Evolutionary conservation across 2,113 vertebrate species (phyloP), one percentile per base, ranked within the genome.

Genomic region (Romanogobio albipinnatus): DNA sequence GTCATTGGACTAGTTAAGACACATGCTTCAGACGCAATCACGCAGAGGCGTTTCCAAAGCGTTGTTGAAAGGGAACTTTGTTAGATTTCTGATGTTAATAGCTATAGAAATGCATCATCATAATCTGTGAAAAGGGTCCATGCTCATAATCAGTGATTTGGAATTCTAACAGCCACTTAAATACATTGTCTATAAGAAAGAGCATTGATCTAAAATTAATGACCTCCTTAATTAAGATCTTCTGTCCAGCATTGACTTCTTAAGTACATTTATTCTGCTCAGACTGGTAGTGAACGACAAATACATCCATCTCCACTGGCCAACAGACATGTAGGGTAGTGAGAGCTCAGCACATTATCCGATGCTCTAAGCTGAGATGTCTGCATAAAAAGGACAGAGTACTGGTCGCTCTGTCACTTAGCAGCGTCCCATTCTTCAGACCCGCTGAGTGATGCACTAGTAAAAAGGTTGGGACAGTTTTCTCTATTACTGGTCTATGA

Each of bases 401-500:
- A 82, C 36, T 49, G 75, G 64, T 47, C 29, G 88, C 87, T 90
- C 76, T 86, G 89, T 88, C 90, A 88, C 47, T 80, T 80, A 64
- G 13, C n/a, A 4, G 39, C 2, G 8, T 86, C 84, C 76, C 47
- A 84, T 91, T 80, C 58, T 51, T 62, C 71, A 74, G 36, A 92
- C 89, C 86, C 76, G 56, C 87, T 94, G 94, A 95, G 88, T 94
- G 93, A 93, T 95, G 91, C 88, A 58, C 85, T 89, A 81, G 89
- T 87, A 92, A 94, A 94, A 89, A 89, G 87, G 87, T 87, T 89
- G 62, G 68, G 93, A 92, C 93, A 92, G 93, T 93, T 91, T 93
- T 92, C 92, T 93, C 93, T 88, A 91, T 93, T 91, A 93, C 90
- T 79, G 90, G 88, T 93, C 93, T 91, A 92, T 90, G 89, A 93